Conservation (phyloP, 2,888 invertebrate genomes). For the Caradrina clavipalpis region DNA sequence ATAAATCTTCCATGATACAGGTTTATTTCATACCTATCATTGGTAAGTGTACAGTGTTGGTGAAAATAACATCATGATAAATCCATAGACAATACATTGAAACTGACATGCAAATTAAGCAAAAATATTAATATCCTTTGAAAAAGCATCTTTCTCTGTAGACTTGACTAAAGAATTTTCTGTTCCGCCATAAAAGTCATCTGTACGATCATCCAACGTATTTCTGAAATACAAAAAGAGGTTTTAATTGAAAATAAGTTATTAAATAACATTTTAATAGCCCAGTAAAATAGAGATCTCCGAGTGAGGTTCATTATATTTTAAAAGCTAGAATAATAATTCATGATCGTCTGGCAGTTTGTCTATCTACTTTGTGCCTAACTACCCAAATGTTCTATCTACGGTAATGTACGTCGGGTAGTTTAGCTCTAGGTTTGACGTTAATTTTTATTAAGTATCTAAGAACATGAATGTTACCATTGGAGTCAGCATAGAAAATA, state of each 20-base stretch:
- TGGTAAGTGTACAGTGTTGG: slow-evolving; percentile 22
- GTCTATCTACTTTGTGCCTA: too few species aligned
- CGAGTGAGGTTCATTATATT: too few species aligned
- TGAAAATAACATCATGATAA: slow-evolving; percentile 10
- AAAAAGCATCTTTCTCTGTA: slow-evolving; percentile 76
- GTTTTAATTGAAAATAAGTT: background rate
- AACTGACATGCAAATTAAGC: slow-evolving; percentile 64
- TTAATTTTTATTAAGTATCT: too few species aligned
- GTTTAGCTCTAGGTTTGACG: too few species aligned
- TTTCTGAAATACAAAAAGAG: slow-evolving; percentile 72
- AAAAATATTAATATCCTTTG: slow-evolving; percentile 77
- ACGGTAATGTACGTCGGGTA: too few species aligned
- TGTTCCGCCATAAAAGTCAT: slow-evolving; percentile 73
- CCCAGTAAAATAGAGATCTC: too few species aligned
- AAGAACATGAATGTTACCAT: too few species aligned
- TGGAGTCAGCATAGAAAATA: too few species aligned
- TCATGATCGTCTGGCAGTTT: too few species aligned
- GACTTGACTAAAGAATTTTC: slow-evolving; percentile 78
- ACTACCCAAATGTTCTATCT: too few species aligned
- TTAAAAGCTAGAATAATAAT: too few species aligned
- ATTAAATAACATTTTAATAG: too few species aligned
- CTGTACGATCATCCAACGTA: slow-evolving; percentile 72
- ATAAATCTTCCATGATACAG: slow-evolving; percentile 8
- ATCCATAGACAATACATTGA: slow-evolving; percentile 10
- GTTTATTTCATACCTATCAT: slow-evolving; percentile 18